Percentiles rank a stretch among this genome's conserved stretches.
phyloP scores from a whole-genome alignment of 2,888 invertebrate genomes.

The Leptopilina myrica region DNA sequence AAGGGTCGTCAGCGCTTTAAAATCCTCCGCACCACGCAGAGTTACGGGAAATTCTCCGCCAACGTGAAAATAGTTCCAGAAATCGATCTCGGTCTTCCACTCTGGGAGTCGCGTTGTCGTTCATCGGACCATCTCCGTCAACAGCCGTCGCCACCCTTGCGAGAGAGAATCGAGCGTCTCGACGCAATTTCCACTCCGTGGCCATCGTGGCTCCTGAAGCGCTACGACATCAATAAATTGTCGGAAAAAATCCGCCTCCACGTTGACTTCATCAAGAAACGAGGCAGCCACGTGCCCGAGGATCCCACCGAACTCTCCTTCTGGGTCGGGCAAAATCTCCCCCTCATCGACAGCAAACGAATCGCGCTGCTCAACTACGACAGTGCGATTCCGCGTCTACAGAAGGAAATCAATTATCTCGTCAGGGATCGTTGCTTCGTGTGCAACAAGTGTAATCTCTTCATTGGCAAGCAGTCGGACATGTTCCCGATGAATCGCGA shows the following conservation, averaged over 20 bases:
- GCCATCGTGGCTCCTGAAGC: conserved; percentile 83
- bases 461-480: conserved; percentile 82
- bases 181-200: conserved; percentile 80
- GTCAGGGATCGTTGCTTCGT: conserved; percentile 74
- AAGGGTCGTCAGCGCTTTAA: conserved; percentile 87
- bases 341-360: conserved; percentile 82
- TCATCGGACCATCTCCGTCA: conserved; percentile 69
- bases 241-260: conserved; percentile 74
- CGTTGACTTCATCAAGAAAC: conserved; percentile 68
- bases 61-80: conserved; percentile 85
- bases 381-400: conserved; percentile 83
- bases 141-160: conserved; percentile 47
- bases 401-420: conserved; percentile 79
- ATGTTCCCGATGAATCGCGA: conserved; percentile 89
- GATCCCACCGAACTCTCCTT: conserved; percentile 86
- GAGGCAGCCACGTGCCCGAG: conserved; percentile 79
- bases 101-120: conserved; percentile 73
- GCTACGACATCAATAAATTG: conserved; percentile 79
- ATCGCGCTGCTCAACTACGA: conserved; percentile 82
- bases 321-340: conserved; percentile 89
- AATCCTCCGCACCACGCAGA: conserved; percentile 76
- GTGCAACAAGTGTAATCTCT: conserved; percentile 77
- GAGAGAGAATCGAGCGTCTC: conserved; percentile 67
- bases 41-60: conserved; percentile 62
- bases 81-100: conserved; percentile 80